These are phyloP conservation scores for Odontothrips loti DNA, from an alignment of 2,888 invertebrate genomes.

Conservation along the genomic window DNA sequence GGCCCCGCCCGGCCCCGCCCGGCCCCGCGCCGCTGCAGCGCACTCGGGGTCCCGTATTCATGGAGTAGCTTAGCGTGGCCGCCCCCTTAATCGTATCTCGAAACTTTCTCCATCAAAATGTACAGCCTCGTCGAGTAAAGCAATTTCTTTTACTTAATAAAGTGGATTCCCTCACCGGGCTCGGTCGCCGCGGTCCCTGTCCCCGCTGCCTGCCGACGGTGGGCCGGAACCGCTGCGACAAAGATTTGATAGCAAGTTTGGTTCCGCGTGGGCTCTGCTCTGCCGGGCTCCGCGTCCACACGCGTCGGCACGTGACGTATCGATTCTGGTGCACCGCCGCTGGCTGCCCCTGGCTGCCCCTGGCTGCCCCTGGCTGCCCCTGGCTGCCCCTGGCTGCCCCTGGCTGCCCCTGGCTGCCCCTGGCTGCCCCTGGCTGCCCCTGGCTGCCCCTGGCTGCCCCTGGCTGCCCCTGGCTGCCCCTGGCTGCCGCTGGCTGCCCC, in stretches of 20 bases:
- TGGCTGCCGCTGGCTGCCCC: no score
- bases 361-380: no score
- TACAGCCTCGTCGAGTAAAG: constrained; percentile 16
- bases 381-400: no score
- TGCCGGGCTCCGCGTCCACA: no score
- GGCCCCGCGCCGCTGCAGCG: not conserved
- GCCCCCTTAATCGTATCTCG: constrained; percentile 1
- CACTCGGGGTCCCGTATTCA: not conserved
- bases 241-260: not conserved
- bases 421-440: no score
- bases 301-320: no score
- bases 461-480: no score
- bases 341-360: no score
- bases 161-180: not conserved
- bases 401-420: no score
- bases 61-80: constrained; percentile 2
- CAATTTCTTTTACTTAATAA: constrained; percentile 25
- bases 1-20: not conserved
- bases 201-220: not conserved
- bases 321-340: no score
- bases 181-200: not conserved
- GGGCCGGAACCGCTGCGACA: not conserved
- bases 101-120: constrained; percentile 20
- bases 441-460: no score
- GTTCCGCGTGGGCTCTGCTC: not conserved